Evolutionary conservation across 2,888 invertebrate species (phyloP).

Genomic region (Apamea monoglypha): DNA sequence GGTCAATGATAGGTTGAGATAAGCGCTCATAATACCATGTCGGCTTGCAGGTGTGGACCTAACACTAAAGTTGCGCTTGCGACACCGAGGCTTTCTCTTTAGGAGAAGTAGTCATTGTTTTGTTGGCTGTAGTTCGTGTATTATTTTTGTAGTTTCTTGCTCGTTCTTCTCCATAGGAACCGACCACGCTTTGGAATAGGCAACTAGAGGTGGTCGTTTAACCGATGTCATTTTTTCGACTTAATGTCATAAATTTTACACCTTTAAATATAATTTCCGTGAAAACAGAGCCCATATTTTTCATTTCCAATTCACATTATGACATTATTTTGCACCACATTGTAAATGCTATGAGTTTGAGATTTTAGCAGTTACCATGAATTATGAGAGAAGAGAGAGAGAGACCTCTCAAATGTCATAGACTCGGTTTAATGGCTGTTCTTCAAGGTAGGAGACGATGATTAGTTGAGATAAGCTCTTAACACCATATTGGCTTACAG

Average conservation of each 20-base stretch:
- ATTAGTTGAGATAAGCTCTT: too few species aligned
- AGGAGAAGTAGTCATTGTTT: conserved; percentile 14
- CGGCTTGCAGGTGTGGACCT: conserved; percentile 27
- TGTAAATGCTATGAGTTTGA: neutral
- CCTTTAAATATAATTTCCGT: too few species aligned
- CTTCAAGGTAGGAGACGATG: neutral
- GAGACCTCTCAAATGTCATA: neutral
- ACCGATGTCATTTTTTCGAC: too few species aligned
- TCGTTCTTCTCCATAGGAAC: neutral
- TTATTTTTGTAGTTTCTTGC: neutral
- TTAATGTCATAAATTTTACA: too few species aligned
- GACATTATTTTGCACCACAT: too few species aligned
- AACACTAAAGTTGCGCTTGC: conserved; percentile 42
- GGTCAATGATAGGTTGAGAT: conserved; percentile 69
- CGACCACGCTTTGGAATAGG: neutral
- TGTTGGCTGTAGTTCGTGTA: conserved; percentile 4
- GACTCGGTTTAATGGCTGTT: neutral
- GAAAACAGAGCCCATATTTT: too few species aligned
- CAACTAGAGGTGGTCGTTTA: too few species aligned
- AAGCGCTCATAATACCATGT: conserved; percentile 54
- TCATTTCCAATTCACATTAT: too few species aligned
- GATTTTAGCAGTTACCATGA: neutral
- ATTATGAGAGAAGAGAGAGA: neutral
- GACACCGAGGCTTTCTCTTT: conserved; percentile 59
- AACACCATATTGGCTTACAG: neutral